Percentiles rank a stretch among this genome's conserved stretches.
These are phyloP conservation scores for Casuarius casuarius DNA, from an alignment of 2,113 vertebrate species.

Conservation along the genomic window DNA sequence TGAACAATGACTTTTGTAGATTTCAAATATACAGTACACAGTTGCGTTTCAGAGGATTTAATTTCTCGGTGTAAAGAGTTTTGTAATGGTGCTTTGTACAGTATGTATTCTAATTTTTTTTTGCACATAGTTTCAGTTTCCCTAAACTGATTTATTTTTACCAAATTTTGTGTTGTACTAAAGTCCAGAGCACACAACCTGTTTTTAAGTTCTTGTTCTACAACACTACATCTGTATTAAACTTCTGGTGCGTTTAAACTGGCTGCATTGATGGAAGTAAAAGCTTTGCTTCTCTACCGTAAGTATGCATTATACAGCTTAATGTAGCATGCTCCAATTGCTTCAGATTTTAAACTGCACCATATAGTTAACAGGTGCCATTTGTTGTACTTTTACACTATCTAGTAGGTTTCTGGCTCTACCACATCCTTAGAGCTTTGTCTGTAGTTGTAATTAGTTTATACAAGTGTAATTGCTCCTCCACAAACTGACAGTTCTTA, in stretches of 20 bases:
- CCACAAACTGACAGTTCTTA: slow-evolving; percentile 79
- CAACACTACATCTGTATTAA: slow-evolving; percentile 78
- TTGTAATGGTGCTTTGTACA: slow-evolving; percentile 80
- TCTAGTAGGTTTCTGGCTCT: slow-evolving; percentile 71
- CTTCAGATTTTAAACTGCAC: slow-evolving; percentile 65
- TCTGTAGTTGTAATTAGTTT: slow-evolving; percentile 80
- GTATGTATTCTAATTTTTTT: slow-evolving; percentile 79
- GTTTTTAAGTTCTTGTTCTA: slow-evolving; percentile 43
- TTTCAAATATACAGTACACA: slow-evolving; percentile 68
- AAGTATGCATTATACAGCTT: slow-evolving; percentile 46
- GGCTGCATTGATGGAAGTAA: slow-evolving; percentile 64
- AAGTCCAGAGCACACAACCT: slow-evolving; percentile 77
- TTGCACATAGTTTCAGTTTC: slow-evolving; percentile 83
- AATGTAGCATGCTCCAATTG: slow-evolving; percentile 51
- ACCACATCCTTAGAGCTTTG: slow-evolving; percentile 75
- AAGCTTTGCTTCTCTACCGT: slow-evolving; percentile 53
- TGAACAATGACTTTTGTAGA: slow-evolving; percentile 73
- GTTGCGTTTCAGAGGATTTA: slow-evolving; percentile 74
- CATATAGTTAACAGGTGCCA: slow-evolving; percentile 55
- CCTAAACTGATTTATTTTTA: slow-evolving; percentile 77
- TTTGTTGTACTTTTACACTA: slow-evolving; percentile 69
- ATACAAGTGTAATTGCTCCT: slow-evolving; percentile 76
- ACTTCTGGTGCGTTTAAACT: slow-evolving; percentile 67
- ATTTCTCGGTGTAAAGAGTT: slow-evolving; percentile 78
- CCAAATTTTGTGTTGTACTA: slow-evolving; percentile 68